phyloP scores from a whole-genome alignment of 2,113 vertebrate genomes.

The Centrocercus urophasianus region DNA sequence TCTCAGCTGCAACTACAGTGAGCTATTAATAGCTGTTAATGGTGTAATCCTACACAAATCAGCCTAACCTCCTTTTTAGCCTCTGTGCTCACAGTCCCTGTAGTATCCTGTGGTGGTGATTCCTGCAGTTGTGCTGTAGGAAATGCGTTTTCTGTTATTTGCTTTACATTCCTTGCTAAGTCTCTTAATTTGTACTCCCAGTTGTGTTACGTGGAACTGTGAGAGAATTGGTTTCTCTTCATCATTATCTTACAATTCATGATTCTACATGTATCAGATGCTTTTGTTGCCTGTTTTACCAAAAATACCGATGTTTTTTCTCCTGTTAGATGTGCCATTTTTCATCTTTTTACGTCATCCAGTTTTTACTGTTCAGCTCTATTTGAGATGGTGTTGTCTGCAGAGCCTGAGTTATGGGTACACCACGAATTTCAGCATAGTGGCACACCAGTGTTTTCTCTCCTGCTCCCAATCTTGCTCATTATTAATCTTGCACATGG shows the following conservation, averaged over 20 bases:
- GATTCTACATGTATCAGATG: neutral
- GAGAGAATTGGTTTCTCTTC: neutral
- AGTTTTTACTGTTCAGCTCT: neutral
- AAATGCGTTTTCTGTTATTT: neutral
- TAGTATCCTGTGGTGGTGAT: neutral
- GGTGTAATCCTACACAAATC: neutral
- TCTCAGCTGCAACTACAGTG: neutral
- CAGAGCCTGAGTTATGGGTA: neutral
- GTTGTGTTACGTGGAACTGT: neutral
- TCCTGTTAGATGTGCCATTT: neutral
- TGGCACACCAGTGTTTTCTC: neutral
- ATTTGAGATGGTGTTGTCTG: neutral
- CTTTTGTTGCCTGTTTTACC: neutral
- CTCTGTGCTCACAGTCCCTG: fast-evolving
- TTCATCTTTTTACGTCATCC: neutral
- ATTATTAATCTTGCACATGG: neutral
- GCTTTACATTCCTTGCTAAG: neutral
- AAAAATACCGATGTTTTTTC: neutral
- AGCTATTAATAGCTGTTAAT: neutral
- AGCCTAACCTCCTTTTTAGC: neutral
- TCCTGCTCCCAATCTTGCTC: neutral
- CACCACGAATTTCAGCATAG: neutral
- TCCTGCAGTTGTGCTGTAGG: neutral
- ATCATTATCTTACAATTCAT: neutral
- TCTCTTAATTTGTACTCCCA: neutral